Percentiles rank a stretch among this genome's conserved stretches.
These are phyloP conservation scores for Listronotus oregonensis DNA, from an alignment of 1,140 invertebrate genomes.

Conservation along the genomic window DNA sequence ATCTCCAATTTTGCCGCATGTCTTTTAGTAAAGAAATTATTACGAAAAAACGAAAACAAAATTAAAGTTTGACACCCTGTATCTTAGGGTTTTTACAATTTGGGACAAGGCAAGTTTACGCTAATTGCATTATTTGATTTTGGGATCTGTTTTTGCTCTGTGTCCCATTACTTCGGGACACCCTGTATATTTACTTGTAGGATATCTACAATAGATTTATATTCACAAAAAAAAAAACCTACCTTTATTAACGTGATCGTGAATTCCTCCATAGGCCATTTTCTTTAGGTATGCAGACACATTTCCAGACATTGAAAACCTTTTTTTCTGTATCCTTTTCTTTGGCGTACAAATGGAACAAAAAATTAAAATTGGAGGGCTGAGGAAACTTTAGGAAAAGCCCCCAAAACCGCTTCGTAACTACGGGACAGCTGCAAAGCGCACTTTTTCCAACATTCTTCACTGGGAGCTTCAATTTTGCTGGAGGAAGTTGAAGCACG, in stretches of 20 bases:
- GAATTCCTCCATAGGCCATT: constrained; percentile 91
- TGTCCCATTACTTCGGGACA: too few species aligned
- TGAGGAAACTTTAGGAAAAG: constrained; percentile 96
- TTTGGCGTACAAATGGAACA: constrained; percentile 76
- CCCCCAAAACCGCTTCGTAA: constrained; percentile 83
- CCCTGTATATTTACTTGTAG: too few species aligned
- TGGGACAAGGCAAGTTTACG: too few species aligned
- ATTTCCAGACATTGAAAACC: constrained; percentile 74
- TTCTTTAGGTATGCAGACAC: constrained; percentile 81
- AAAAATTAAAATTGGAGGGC: constrained; percentile 83
- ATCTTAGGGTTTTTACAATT: too few species aligned
- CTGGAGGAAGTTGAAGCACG: constrained; percentile 4
- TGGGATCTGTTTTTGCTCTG: too few species aligned
- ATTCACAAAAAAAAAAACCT: constrained; percentile 57
- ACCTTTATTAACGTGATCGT: constrained; percentile 91
- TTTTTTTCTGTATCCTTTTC: constrained; percentile 63
- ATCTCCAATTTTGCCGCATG: too few species aligned
- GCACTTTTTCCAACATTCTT: constrained; percentile 58
- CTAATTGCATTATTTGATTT: too few species aligned
- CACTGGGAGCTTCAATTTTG: constrained; percentile 35
- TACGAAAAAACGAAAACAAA: too few species aligned
- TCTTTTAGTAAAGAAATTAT: too few species aligned
- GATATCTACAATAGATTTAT: too few species aligned
- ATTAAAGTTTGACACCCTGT: too few species aligned
- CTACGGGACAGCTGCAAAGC: constrained; percentile 61